Base-by-base conservation (phyloP, 2,888 invertebrate genomes). In the Pandemis corylana region DNA sequence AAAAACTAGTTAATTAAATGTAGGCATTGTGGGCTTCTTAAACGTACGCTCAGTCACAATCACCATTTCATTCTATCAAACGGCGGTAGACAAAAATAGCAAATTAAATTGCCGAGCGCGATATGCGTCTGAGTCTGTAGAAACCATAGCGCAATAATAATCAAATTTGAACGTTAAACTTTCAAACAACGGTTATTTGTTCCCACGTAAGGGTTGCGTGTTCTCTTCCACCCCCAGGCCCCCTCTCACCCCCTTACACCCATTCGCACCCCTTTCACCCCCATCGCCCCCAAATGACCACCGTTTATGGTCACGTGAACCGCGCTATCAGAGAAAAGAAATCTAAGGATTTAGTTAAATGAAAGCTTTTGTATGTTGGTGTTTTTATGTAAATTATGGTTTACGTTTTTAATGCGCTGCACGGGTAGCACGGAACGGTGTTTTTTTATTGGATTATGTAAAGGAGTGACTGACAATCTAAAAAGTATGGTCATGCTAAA, bases 171-270 rank as follows among this genome's bases (percentile, higher is more conserved):
- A 49, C 59, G 53, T 71, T 71, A 42, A 7, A 46, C 36, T 42
- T 51, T 41, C 69, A 41, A 66, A 15, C 64, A 70, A 7, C 65
- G 51, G 41, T 56, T 65, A 74, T 49, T 70, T 44, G 15, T 61
- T 49, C 49, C 68, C 42, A 69, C 69, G 41, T 62, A 44, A 62
- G n/a, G 41, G 36, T 75, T 70, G 74, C 74, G 74, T 75, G 74
- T 44, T 72, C 65, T n/a, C 28, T 44, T 42, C 65, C 67, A 49
- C 46, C 28, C 28, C 12, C 49, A 49, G 9, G 6, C 49, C 28
- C 36, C 20, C n/a, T 9, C 41, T 9, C 73, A 63, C n/a, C 62
- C 41, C 64, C 12, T 46, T 49, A 13, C 66, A 15, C 53, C 67
- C 66, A 51, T 15, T 46, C 7, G 7, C 66, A 9, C 66, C 67